Evolutionary conservation across 2,797 vertebrate genomes (phyloP).

Genomic region (Psittacula derbiana): DNA sequence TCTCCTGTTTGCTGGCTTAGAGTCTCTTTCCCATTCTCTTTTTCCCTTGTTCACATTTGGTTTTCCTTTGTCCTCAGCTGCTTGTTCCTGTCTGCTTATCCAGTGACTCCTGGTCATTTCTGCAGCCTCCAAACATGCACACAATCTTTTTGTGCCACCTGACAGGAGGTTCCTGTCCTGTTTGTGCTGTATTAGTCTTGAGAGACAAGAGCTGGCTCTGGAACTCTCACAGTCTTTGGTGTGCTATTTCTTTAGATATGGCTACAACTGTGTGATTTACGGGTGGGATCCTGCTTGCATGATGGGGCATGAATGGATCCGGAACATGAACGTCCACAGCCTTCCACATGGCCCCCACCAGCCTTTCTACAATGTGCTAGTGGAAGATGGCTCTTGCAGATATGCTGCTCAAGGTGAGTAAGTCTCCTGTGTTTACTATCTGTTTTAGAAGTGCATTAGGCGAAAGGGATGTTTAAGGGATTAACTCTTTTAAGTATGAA

Average conservation of each 20-base stretch:
- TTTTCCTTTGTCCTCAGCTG: neutral
- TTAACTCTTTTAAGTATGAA: neutral
- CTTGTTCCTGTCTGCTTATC: neutral
- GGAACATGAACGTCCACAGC: conserved; percentile 94
- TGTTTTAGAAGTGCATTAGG: neutral
- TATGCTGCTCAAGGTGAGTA: conserved; percentile 92
- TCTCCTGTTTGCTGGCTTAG: neutral
- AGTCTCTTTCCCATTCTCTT: neutral
- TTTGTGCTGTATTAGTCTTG: neutral
- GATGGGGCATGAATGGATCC: conserved; percentile 98
- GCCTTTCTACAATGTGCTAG: conserved; percentile 96
- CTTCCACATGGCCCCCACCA: conserved; percentile 89
- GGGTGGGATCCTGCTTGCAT: conserved; percentile 98
- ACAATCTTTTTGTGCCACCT: neutral
- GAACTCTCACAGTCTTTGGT: neutral
- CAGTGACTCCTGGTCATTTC: neutral
- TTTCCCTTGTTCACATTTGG: neutral
- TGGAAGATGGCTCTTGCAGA: conserved; percentile 94
- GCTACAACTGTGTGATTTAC: conserved; percentile 95
- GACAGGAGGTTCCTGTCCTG: neutral
- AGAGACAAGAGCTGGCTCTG: neutral
- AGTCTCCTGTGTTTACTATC: neutral
- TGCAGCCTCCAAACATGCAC: neutral
- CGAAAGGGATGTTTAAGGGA: neutral
- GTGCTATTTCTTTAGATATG: conserved; percentile 76